Conservation (phyloP, 1,140 invertebrate species). For the Caerostris darwini region DNA sequence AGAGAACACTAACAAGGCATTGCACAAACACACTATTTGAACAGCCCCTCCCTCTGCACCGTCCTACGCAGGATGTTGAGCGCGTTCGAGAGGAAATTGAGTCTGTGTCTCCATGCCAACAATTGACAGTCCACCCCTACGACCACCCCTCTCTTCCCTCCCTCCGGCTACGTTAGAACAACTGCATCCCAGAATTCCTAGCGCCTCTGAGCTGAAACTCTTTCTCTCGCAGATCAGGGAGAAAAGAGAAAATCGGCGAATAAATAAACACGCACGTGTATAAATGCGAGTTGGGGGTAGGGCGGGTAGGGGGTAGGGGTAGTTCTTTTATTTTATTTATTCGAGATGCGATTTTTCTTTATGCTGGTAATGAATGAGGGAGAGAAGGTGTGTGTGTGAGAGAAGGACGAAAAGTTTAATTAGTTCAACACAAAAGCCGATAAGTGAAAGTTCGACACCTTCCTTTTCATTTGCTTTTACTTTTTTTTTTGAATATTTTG, state of each 20-base stretch:
- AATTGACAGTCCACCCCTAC: constrained; percentile 67
- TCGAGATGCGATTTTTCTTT: constrained; percentile 30
- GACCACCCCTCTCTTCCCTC: too few species aligned
- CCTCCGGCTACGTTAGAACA: neutral
- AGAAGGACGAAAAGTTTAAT: constrained; percentile 54
- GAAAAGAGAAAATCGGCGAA: neutral
- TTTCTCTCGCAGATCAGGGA: neutral
- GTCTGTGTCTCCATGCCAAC: constrained; percentile 77
- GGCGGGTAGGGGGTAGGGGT: too few species aligned
- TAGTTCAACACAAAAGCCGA: constrained; percentile 71
- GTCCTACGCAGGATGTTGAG: constrained; percentile 73
- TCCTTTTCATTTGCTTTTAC: neutral
- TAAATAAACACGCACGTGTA: constrained; percentile 22
- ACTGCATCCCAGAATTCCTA: constrained; percentile 29
- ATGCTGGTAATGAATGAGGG: constrained; percentile 10
- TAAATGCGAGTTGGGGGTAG: neutral
- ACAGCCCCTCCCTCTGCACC: neutral
- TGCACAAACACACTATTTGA: constrained; percentile 17
- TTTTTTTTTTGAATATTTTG: neutral
- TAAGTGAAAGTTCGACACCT: constrained; percentile 59
- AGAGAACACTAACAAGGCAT: neutral
- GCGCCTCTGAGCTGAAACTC: neutral
- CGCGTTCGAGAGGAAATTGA: constrained; percentile 75
- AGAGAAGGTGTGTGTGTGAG: neutral
- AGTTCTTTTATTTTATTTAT: constrained; percentile 34